These are phyloP conservation scores for Raphicerus campestris DNA, from an alignment of 2,113 vertebrate species.

Conservation along the genomic window DNA sequence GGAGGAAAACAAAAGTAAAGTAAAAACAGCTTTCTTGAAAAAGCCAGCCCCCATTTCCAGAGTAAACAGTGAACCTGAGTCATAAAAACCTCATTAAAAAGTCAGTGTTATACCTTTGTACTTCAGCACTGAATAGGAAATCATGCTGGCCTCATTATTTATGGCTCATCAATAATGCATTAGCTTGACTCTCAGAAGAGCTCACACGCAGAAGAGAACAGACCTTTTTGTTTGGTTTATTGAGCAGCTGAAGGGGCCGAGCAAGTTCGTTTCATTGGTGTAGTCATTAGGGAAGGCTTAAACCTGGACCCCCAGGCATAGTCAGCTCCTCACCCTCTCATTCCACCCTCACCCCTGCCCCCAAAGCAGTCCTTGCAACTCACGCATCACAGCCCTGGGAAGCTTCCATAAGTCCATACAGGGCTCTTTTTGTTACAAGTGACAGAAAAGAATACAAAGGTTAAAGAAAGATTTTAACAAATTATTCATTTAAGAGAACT, in stretches of 20 bases:
- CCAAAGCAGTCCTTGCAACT: not conserved
- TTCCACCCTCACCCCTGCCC: not conserved
- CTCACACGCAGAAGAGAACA: not conserved
- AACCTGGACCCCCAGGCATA: not conserved
- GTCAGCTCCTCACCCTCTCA: not conserved
- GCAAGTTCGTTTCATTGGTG: not conserved
- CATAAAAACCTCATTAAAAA: conserved; percentile 63
- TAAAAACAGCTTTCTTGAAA: not conserved
- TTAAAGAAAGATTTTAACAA: not conserved
- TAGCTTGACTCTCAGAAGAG: conserved; percentile 23
- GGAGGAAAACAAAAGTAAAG: conserved; percentile 36
- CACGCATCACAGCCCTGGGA: not conserved
- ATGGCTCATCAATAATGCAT: conserved; percentile 65
- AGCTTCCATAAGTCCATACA: not conserved
- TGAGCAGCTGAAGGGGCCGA: not conserved
- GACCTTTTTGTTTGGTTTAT: conserved; percentile 36
- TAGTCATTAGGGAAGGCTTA: not conserved
- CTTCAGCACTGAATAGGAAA: conserved; percentile 45
- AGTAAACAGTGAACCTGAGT: conserved; percentile 26
- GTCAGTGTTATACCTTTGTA: conserved; percentile 38
- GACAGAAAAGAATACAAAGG: not conserved
- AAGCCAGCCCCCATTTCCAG: conserved; percentile 14
- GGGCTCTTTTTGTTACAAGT: not conserved
- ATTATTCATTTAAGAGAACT: not conserved
- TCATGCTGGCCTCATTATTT: conserved; percentile 35